Base-by-base conservation (phyloP, 2,888 invertebrate species). In the Blomia tropicalis region DNA sequence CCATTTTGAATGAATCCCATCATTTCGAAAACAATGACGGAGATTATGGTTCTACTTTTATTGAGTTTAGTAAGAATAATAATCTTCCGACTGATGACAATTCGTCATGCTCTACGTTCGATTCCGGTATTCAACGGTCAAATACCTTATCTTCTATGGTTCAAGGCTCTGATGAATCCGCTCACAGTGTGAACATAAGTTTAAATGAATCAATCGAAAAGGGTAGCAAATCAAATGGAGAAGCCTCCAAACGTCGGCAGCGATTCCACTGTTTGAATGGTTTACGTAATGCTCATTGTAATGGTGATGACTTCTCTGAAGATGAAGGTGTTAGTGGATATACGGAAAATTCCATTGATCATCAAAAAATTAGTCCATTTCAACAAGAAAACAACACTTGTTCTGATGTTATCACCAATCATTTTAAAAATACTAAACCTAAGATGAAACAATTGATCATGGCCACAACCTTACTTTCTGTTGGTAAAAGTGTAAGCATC, bases 261-360 rank as follows among this genome's bases (percentile, higher is more conserved):
- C 43, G 59, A 4, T 58, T 5, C 47, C 59, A 59, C 11, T 41
- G 25, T 22, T 29, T 59, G 27, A 31, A 19, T 22, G 36, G 29
- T 22, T 17, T 62, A 17, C 58, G 31, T 17, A 62, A 36, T 29
- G 63, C 64, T 53, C 64, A 64, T 56, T 64, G 64, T 30, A 64
- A 63, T 59, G 64, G 64, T 30, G 64, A 64, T 25, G 43, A 58
- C 32, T n/a, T n/a, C n/a, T 19, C 27, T 2, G 60, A 64, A 23
- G 61, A 61, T 23, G 29, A 56, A 29, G 27, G 29, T 31, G 47
- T 17, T 25, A 25, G 17, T 47, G 23, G 22, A 47, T 19, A 22
- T 25, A 2, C 22, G 11, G 56, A 29, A 4, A 36, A 25, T 19
- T 56, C 31, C 1, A 36, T n/a, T 25, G 56, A 25, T 4, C 30